phyloP scores from a whole-genome alignment of 2,888 invertebrate species.

The Silvanus unidentatus region DNA sequence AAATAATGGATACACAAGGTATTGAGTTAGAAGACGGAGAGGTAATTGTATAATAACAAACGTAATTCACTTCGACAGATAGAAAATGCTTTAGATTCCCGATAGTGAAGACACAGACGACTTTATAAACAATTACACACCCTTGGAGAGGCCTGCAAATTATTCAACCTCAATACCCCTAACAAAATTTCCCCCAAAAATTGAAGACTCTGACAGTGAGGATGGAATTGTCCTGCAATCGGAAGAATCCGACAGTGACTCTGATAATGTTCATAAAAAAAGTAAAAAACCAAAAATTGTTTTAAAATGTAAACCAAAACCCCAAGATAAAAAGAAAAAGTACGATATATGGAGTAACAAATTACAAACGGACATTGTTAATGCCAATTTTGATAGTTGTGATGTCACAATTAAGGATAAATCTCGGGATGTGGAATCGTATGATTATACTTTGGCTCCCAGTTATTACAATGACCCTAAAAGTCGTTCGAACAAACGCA shows the following conservation, averaged over 20 bases:
- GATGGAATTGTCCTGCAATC: conserved; percentile 16
- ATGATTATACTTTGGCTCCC: conserved; percentile 56
- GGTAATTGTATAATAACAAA: conserved; percentile 13
- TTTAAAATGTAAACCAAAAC: conserved; percentile 42
- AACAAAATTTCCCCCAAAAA: conserved; percentile 28
- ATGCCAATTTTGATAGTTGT: conserved; percentile 71
- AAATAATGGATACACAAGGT: conserved; percentile 17
- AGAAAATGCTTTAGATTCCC: conserved; percentile 27
- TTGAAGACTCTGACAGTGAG: conserved; percentile 50
- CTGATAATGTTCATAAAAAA: conserved; percentile 47
- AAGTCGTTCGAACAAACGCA: conserved; percentile 51
- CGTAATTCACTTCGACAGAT: conserved; percentile 7
- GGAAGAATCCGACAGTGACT: conserved; percentile 55
- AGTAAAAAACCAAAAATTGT: conserved; percentile 54
- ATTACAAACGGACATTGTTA: conserved; percentile 71
- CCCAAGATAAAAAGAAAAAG: conserved; percentile 54
- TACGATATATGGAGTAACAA: conserved; percentile 72
- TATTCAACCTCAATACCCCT: conserved; percentile 32
- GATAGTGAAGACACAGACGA: conserved; percentile 42
- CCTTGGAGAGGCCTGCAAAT: conserved; percentile 53
- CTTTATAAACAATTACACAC: conserved; percentile 53
- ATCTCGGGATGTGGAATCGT: conserved; percentile 67
- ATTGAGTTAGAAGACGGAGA: conserved; percentile 27
- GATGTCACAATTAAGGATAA: conserved; percentile 66
- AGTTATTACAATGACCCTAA: conserved; percentile 46